Percentiles rank a stretch among this genome's conserved stretches.
Evolutionary conservation across 2,888 invertebrate genomes (phyloP).

Genomic region (Drosophila stalkeri): DNA sequence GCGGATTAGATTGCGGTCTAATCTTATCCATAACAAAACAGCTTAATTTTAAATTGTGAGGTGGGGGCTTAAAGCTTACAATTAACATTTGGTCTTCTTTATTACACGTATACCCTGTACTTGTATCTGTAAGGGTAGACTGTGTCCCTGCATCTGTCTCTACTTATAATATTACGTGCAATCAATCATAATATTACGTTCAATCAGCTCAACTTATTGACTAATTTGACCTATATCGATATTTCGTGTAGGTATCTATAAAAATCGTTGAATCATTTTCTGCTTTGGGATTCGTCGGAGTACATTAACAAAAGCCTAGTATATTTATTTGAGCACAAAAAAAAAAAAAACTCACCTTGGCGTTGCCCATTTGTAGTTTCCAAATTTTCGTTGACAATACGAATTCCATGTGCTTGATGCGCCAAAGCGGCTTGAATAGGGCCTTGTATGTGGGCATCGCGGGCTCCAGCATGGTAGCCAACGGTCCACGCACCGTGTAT

Average conservation of each 20-base stretch:
- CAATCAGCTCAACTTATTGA: no score
- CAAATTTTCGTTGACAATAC: constrained; percentile 84
- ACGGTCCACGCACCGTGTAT: constrained; percentile 84
- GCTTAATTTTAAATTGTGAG: background rate
- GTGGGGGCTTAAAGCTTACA: background rate
- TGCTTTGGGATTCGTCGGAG: background rate
- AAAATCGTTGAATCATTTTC: background rate
- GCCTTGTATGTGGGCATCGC: constrained; percentile 84
- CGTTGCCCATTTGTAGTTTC: constrained; percentile 85
- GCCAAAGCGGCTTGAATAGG: constrained; percentile 85
- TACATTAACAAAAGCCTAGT: no score
- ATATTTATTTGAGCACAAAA: background rate
- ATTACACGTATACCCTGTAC: background rate
- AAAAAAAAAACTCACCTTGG: constrained; percentile 79
- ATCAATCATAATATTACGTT: no score
- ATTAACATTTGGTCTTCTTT: background rate
- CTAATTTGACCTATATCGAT: background rate
- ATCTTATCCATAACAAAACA: constrained; percentile 58
- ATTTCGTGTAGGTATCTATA: background rate
- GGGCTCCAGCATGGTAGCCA: constrained; percentile 85
- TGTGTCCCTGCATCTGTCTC: background rate
- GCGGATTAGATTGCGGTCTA: constrained; percentile 68
- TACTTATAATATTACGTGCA: background rate
- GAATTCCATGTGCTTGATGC: constrained; percentile 85
- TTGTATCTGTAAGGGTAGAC: no score